A percentile compares a stretch with the other conserved stretches of the same genome.
These are phyloP conservation scores for Diplosoma virens DNA, from an alignment of 23 tunicate genomes.

Conservation along the genomic window DNA sequence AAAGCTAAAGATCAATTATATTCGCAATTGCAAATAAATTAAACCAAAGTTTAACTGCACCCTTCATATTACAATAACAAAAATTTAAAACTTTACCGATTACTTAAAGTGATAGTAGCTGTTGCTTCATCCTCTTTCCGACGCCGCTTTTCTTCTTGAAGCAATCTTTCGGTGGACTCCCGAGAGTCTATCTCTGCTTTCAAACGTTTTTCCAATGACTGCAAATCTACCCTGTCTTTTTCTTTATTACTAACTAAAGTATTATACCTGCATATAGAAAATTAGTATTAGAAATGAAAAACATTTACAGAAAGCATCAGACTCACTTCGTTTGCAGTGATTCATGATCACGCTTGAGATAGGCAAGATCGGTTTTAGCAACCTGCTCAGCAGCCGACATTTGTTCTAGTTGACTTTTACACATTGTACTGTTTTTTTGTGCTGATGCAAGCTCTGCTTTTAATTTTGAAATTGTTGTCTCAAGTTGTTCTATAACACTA, in stretches of 20 bases:
- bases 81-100: too few species aligned
- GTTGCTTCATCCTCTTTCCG: constrained; percentile 55
- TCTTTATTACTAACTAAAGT: constrained; percentile 10
- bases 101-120: constrained; percentile 10
- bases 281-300: neutral
- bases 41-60: too few species aligned
- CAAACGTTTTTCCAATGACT: constrained; percentile 56
- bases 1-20: too few species aligned
- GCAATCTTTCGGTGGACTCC: constrained; percentile 36
- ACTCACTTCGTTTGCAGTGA: constrained; percentile 56
- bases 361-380: constrained; percentile 47
- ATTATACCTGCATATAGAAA: constrained; percentile 15
- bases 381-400: constrained; percentile 35
- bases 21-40: too few species aligned
- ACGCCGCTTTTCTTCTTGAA: constrained; percentile 52
- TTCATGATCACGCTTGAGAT: constrained; percentile 56
- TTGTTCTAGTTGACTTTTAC: constrained; percentile 23
- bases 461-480: constrained; percentile 53
- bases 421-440: constrained; percentile 30
- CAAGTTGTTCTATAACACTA: constrained; percentile 61
- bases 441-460: constrained; percentile 36
- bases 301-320: neutral
- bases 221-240: constrained; percentile 50
- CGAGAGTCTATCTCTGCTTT: constrained; percentile 62
- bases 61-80: too few species aligned